A percentile compares a stretch with the other conserved stretches of the same genome.
These are phyloP conservation scores for Hyperopisus bebe DNA, from an alignment of 2,113 vertebrate species.

Conservation along the genomic window DNA sequence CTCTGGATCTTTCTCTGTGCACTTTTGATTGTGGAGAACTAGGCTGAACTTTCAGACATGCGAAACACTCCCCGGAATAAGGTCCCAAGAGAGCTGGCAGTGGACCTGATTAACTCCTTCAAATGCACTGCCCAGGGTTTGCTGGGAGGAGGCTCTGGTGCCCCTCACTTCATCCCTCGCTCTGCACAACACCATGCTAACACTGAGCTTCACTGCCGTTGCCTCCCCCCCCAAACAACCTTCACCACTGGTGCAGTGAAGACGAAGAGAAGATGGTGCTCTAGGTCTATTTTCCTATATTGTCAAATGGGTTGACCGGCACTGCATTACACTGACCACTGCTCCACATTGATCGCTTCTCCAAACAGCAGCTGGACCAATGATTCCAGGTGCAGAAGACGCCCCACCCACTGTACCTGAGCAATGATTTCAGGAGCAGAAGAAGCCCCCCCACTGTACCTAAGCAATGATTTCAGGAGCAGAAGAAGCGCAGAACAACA, in stretches of 20 bases:
- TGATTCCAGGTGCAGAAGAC: neutral
- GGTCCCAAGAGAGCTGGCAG: neutral
- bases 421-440: no score
- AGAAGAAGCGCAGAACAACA: neutral
- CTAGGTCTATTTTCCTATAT: neutral
- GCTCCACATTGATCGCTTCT: neutral
- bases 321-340: neutral
- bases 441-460: no score
- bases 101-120: neutral
- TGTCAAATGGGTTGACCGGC: no score
- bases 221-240: neutral
- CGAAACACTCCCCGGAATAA: neutral
- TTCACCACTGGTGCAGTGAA: neutral
- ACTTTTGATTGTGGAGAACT: constrained; percentile 34
- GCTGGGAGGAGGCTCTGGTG: neutral
- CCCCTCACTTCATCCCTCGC: neutral
- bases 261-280: neutral
- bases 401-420: constrained; percentile 53
- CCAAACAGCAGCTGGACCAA: neutral
- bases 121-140: neutral
- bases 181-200: neutral
- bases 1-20: constrained; percentile 12
- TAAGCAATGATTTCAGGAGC: no score
- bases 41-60: constrained; percentile 32
- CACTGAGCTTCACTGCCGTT: neutral